Evolutionary conservation across 2,113 vertebrate species (phyloP).

Genomic region (Nannospalax galili): DNA sequence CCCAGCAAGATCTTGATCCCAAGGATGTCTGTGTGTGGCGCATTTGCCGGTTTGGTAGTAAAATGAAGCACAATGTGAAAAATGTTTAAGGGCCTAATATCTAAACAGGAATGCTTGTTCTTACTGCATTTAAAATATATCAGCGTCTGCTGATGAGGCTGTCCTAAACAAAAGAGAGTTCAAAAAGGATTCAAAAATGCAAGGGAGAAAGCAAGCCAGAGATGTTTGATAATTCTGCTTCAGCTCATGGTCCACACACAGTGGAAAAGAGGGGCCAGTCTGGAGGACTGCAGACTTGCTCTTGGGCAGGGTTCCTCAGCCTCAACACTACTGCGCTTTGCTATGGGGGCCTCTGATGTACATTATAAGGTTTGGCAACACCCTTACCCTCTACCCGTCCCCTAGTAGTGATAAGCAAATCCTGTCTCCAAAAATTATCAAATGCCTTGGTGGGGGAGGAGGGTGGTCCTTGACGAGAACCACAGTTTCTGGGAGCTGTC

Average conservation of each 20-base stretch:
- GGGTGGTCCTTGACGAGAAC: neutral
- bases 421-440: neutral
- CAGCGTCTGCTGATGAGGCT: neutral
- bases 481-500: neutral
- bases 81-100: neutral
- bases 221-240: neutral
- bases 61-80: neutral
- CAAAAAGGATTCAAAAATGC: neutral
- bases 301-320: neutral
- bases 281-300: neutral
- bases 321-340: rapidly evolving
- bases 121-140: neutral
- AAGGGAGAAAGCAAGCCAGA: neutral
- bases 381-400: neutral
- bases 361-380: neutral
- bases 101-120: neutral
- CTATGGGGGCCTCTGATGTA: neutral
- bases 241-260: neutral
- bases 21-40: neutral
- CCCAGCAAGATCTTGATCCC: neutral
- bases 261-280: neutral
- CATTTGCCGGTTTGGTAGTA: neutral
- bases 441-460: neutral
- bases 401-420: neutral
- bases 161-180: neutral